Conservation (phyloP, 2,888 invertebrate species). For the Epirrhoe tristata region DNA sequence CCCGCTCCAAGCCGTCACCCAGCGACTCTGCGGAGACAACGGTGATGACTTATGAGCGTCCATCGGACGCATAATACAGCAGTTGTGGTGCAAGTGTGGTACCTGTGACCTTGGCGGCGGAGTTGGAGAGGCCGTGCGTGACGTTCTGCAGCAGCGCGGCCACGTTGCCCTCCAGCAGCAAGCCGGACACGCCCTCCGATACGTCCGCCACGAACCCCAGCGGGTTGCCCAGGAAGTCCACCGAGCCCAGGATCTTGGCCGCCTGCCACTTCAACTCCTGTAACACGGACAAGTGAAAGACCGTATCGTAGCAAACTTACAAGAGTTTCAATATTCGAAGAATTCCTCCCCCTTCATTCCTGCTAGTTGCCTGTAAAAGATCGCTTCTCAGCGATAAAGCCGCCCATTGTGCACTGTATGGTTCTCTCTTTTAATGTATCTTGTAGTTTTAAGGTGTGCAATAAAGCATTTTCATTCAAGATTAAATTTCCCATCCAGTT, state of each 20-base stretch:
- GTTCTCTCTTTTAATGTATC: too few relatives aligned
- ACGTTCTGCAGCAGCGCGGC: conserved; percentile 97
- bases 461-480: too few relatives aligned
- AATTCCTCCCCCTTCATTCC: too few relatives aligned
- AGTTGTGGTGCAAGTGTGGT: conserved; percentile 35
- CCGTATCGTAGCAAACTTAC: too few relatives aligned
- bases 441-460: too few relatives aligned
- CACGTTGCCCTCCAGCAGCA: conserved; percentile 97
- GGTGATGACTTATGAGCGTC: background rate
- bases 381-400: too few relatives aligned
- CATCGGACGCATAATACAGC: background rate
- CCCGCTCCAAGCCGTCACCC: conserved; percentile 95
- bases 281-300: too few relatives aligned
- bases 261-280: conserved; percentile 97
- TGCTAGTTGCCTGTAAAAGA: too few relatives aligned
- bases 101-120: conserved; percentile 96
- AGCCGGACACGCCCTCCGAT: conserved; percentile 96
- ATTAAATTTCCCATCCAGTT: too few relatives aligned
- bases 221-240: conserved; percentile 99
- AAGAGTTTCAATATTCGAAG: too few relatives aligned
- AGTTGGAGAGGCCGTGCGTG: conserved; percentile 98
- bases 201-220: conserved; percentile 98
- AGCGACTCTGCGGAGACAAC: conserved; percentile 87
- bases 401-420: too few relatives aligned
- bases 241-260: conserved; percentile 96